These are phyloP conservation scores for Mellivora capensis DNA, from an alignment of 2,113 vertebrate genomes.

Conservation along the genomic window DNA sequence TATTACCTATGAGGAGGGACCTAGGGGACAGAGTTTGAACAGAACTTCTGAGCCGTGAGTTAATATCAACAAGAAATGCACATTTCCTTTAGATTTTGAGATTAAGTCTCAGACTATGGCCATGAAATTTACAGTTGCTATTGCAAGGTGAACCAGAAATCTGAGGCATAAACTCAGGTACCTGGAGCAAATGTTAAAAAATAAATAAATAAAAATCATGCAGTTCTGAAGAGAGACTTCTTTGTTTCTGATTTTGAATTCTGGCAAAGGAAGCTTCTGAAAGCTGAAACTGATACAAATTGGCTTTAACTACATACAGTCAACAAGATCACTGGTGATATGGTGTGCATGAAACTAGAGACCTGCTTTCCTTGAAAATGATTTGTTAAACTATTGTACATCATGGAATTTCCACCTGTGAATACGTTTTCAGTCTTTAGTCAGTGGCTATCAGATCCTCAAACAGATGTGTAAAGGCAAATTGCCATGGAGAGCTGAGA, in stretches of 20 bases:
- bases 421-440: neutral
- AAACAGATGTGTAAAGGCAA: neutral
- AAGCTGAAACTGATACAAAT: neutral
- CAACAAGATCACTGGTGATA: neutral
- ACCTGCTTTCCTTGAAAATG: neutral
- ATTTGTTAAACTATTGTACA: neutral
- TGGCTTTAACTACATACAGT: neutral
- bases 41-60: neutral
- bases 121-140: neutral
- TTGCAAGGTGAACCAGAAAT: neutral
- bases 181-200: neutral
- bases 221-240: conserved; percentile 33
- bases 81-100: neutral
- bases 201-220: neutral
- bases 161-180: neutral
- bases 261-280: neutral
- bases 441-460: neutral
- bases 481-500: neutral
- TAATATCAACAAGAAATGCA: neutral
- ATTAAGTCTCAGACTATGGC: neutral
- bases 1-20: neutral
- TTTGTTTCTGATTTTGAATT: conserved; percentile 15
- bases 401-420: neutral
- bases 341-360: neutral
- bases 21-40: neutral